These are phyloP conservation scores for Sisyra nigra DNA, from an alignment of 2,888 invertebrate genomes.

Conservation along the genomic window DNA sequence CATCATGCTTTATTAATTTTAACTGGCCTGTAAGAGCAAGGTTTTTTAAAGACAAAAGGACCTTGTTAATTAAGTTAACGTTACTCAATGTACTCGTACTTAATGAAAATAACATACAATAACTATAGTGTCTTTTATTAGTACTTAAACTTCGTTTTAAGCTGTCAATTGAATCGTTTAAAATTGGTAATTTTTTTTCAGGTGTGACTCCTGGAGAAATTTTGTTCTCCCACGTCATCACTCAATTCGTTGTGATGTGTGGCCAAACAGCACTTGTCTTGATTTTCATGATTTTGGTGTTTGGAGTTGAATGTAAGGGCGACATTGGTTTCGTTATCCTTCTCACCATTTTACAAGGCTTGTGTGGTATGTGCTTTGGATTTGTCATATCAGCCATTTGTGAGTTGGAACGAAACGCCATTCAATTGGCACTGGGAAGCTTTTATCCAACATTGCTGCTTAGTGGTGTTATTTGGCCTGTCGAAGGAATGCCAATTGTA, in stretches of 20 bases:
- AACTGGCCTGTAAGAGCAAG: no score
- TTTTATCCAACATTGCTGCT: slow-evolving; percentile 87
- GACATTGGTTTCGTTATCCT: slow-evolving; percentile 71
- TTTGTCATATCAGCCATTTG: slow-evolving; percentile 87
- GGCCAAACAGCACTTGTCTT: slow-evolving; percentile 85
- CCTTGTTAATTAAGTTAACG: no score
- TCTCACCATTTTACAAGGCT: slow-evolving; percentile 74
- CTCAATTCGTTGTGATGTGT: slow-evolving; percentile 89
- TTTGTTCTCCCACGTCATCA: slow-evolving; percentile 82
- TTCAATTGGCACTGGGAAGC: slow-evolving; percentile 82
- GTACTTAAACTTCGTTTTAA: no score
- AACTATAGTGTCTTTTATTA: no score
- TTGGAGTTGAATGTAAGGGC: slow-evolving; percentile 80
- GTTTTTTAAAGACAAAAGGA: no score
- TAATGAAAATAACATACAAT: no score
- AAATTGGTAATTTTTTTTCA: neutral
- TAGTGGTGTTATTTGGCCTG: slow-evolving; percentile 92
- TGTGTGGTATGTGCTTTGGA: slow-evolving; percentile 95
- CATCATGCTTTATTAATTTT: no score
- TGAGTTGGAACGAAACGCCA: slow-evolving; percentile 82
- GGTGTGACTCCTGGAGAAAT: slow-evolving; percentile 86
- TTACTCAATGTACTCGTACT: no score
- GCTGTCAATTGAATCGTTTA: no score
- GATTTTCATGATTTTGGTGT: slow-evolving; percentile 80
- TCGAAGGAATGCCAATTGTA: slow-evolving; percentile 84